These are phyloP conservation scores for Saimiri boliviensis DNA, from an alignment of 2,113 vertebrate species.

Conservation along the genomic window DNA sequence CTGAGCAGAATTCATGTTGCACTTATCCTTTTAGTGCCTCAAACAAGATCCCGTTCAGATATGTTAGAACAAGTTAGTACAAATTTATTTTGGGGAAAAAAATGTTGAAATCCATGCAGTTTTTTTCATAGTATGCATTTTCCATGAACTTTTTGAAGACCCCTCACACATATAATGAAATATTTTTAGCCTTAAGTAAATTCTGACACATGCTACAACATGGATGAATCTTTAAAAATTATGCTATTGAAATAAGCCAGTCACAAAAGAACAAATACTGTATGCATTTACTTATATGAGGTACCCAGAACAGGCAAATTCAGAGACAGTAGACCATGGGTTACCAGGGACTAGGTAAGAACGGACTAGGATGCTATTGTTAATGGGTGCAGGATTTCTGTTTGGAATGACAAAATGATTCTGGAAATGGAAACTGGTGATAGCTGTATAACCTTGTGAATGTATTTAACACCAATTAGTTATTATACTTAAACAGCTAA, in stretches of 20 bases:
- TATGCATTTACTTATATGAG: background rate
- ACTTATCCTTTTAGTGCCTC: background rate
- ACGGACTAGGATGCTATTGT: background rate
- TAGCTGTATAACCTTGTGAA: background rate
- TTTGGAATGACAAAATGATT: background rate
- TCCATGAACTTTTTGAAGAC: background rate
- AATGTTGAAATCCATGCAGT: background rate
- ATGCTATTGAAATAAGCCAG: conserved; percentile 2
- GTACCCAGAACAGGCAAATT: background rate
- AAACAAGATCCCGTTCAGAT: background rate
- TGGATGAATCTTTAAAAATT: background rate
- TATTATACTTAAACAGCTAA: background rate
- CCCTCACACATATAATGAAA: background rate
- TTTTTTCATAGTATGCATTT: background rate
- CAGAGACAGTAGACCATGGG: background rate
- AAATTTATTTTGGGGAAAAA: background rate
- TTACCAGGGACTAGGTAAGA: background rate
- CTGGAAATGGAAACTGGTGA: background rate
- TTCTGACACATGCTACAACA: background rate
- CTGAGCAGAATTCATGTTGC: background rate
- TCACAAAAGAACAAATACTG: background rate
- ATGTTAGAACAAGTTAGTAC: background rate
- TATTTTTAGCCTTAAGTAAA: background rate
- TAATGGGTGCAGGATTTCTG: background rate
- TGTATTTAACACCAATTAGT: background rate